Evolutionary conservation across 1,140 invertebrate genomes (phyloP).

Genomic region (Harlomillsia oculata): DNA sequence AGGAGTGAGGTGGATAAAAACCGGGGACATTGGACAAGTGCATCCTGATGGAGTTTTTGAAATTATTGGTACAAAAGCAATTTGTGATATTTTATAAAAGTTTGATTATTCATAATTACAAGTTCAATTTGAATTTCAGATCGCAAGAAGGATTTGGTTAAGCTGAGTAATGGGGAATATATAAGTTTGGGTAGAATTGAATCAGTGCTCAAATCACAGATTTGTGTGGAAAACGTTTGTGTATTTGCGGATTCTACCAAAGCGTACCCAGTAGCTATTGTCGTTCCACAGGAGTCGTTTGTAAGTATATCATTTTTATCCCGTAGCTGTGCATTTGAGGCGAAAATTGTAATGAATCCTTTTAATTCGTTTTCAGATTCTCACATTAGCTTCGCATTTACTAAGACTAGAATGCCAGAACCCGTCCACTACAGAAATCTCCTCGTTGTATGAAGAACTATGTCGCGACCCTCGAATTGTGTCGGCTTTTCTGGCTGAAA

Average conservation of each 20-base stretch:
- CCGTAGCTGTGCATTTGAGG: background rate
- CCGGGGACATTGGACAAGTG: slow-evolving; percentile 92
- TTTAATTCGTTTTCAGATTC: background rate
- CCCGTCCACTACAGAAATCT: background rate
- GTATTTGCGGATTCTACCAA: slow-evolving; percentile 80
- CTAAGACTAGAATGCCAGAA: background rate
- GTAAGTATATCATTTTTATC: background rate
- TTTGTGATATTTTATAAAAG: slow-evolving; percentile 1
- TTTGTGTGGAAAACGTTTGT: slow-evolving; percentile 89
- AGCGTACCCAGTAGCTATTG: slow-evolving; percentile 75
- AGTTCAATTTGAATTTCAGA: slow-evolving; percentile 48
- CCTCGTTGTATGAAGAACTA: slow-evolving; percentile 62
- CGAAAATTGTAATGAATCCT: background rate
- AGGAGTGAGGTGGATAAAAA: slow-evolving; percentile 80
- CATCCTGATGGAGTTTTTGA: slow-evolving; percentile 84
- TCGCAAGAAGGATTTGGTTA: slow-evolving; percentile 96
- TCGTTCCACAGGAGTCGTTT: slow-evolving; percentile 55
- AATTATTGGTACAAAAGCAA: slow-evolving; percentile 71
- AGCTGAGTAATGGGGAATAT: slow-evolving; percentile 93
- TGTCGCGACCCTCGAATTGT: slow-evolving; percentile 62
- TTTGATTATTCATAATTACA: slow-evolving; percentile 5
- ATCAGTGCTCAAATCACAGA: slow-evolving; percentile 81
- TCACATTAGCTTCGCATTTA: background rate
- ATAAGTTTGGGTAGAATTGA: slow-evolving; percentile 86
- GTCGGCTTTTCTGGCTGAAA: slow-evolving; percentile 61